Evolutionary conservation across 2,113 vertebrate genomes (phyloP), one percentile per base, ranked within the genome.

Genomic region (Serinus canaria): DNA sequence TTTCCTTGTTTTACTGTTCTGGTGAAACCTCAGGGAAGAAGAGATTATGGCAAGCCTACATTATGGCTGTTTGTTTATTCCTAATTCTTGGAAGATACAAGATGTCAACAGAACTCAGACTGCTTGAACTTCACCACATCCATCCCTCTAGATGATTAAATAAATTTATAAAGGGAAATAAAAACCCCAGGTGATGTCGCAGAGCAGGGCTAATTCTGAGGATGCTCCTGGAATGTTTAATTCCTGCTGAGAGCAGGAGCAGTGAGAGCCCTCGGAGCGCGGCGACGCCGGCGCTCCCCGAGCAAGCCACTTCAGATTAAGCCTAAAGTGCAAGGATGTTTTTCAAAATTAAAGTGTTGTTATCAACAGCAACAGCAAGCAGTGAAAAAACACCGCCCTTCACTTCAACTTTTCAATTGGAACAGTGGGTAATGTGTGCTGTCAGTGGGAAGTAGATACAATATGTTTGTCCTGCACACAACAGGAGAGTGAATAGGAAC

Each of bases 381-480:
- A 77, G 96, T 94, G 95, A 97, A 95, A 98, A 97, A 97, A 88
- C 89, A 66, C 91, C 96, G 96, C 94, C 98, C 97, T 98, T 98
- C 97, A 94, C 97, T 96, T 97, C 97, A 97, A 50, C 96, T 96
- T 97, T 97, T 98, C 97, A 96, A 47, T 97, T 96, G 94, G 96
- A 91, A 97, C 87, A 97, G 96, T 95, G 97, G 97, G 96, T 98
- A 98, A 98, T 98, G 96, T 97, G 96, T 97, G 97, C 97, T 98
- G 97, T 98, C 98, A 98, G 97, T 97, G 97, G 97, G 97, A 98
- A 98, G 97, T 97, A 81, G 97, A 89, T 96, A 96, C 98, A 98
- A 98, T 98, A 97, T 98, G 98, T 98, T 98, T 98, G 97, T 96
- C 95, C 97, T 91, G 89, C 97, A 96, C 97, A 97, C 95, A 96